These are phyloP conservation scores for Anarsia innoxiella DNA, from an alignment of 2,888 invertebrate species.

Conservation along the genomic window DNA sequence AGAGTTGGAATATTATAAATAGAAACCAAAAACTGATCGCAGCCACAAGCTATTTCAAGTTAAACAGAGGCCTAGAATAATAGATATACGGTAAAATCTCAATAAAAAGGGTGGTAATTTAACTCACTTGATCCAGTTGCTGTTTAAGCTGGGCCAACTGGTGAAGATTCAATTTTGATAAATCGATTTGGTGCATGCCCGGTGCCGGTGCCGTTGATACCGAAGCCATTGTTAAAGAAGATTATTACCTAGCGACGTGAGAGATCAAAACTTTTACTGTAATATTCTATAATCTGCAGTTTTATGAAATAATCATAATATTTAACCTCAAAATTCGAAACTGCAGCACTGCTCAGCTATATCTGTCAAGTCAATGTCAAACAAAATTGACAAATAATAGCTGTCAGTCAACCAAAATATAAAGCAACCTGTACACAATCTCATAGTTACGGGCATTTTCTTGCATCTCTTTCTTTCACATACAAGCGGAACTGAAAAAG, in stretches of 20 bases:
- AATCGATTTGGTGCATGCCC: slow-evolving; percentile 85
- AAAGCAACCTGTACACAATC: too few species aligned
- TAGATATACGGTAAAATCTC: slow-evolving; percentile 4
- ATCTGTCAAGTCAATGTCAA: too few species aligned
- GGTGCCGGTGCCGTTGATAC: slow-evolving; percentile 77
- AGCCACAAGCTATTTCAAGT: background rate
- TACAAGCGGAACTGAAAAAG: too few species aligned
- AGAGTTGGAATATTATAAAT: too few species aligned
- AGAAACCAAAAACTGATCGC: too few species aligned
- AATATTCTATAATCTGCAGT: background rate
- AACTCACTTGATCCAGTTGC: slow-evolving; percentile 87
- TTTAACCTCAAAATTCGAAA: slow-evolving; percentile 25
- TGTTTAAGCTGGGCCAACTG: slow-evolving; percentile 90
- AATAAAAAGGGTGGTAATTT: too few species aligned
- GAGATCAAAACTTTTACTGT: background rate
- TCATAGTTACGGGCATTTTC: too few species aligned
- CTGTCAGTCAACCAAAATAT: too few species aligned
- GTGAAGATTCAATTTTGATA: slow-evolving; percentile 85
- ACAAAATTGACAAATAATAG: too few species aligned
- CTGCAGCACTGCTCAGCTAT: too few species aligned
- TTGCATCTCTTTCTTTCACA: too few species aligned
- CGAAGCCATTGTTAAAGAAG: slow-evolving; percentile 70
- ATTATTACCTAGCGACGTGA: slow-evolving; percentile 8
- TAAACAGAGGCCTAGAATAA: background rate
- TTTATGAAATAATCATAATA: slow-evolving; percentile 14